Evolutionary conservation across 2,113 vertebrate species (phyloP).

Genomic region (Myotis davidii): DNA sequence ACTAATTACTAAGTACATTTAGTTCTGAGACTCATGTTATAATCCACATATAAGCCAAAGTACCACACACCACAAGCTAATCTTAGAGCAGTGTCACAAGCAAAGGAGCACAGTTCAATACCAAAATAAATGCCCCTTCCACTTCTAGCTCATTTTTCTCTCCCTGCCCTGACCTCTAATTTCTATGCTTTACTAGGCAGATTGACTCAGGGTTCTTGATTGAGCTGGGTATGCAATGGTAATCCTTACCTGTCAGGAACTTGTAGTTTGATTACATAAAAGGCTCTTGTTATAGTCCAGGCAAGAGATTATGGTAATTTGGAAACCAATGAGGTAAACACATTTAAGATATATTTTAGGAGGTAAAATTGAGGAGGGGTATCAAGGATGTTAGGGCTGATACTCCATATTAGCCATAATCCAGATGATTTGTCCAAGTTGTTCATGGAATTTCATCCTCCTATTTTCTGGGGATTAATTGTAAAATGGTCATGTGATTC

Average conservation of each 20-base stretch:
- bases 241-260: background rate
- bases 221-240: background rate
- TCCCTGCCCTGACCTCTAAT: background rate
- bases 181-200: background rate
- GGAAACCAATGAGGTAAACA: background rate
- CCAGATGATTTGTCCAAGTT: background rate
- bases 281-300: background rate
- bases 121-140: background rate
- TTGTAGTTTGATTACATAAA: background rate
- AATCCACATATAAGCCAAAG: background rate
- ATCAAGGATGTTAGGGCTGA: background rate
- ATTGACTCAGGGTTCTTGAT: background rate
- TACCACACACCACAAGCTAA: background rate
- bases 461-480: background rate
- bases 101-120: background rate
- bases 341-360: background rate
- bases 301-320: background rate
- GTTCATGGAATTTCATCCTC: background rate
- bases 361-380: background rate
- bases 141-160: background rate
- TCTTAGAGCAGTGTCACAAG: background rate
- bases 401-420: background rate
- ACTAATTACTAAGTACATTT: conserved; percentile 18
- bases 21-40: conserved; percentile 16
- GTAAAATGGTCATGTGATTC: background rate